Percentiles rank a stretch among this genome's conserved stretches.
Evolutionary conservation across 2,797 vertebrate species (phyloP).

Genomic region (Capromys pilorides): DNA sequence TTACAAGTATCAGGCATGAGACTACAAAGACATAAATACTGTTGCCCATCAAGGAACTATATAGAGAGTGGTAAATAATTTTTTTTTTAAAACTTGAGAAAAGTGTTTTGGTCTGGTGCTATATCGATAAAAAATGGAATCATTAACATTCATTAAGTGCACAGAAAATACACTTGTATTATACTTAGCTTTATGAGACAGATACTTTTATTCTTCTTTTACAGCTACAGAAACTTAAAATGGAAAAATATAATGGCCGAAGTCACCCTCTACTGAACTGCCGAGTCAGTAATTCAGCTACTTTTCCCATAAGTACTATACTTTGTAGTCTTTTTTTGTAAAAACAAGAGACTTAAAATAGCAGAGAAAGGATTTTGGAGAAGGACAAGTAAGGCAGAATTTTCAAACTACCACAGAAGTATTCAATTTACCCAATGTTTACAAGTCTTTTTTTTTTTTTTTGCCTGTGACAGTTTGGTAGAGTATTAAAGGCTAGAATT

Average conservation of each 20-base stretch:
- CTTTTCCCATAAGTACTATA: not conserved
- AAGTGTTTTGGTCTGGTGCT: not conserved
- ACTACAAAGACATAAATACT: not conserved
- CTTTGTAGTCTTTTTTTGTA: not conserved
- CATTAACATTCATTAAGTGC: not conserved
- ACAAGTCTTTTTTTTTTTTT: not conserved
- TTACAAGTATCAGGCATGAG: not conserved
- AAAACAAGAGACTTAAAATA: not conserved
- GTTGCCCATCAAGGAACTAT: not conserved
- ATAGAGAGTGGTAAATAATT: not conserved
- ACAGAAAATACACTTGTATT: constrained; percentile 35
- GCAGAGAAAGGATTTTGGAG: not conserved
- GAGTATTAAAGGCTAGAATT: not conserved
- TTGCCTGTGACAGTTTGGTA: not conserved
- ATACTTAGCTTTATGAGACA: not conserved
- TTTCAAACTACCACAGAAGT: not conserved
- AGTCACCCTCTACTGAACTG: not conserved
- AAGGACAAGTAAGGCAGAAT: not conserved
- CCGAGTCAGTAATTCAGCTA: not conserved
- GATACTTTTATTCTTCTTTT: not conserved
- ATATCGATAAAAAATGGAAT: not conserved
- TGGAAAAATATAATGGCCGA: not conserved
- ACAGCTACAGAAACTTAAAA: not conserved
- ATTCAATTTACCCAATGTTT: constrained; percentile 9
- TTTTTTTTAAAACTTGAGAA: not conserved